Percentiles rank a stretch among this genome's conserved stretches.
These are phyloP conservation scores for Deilephila porcellus DNA, from an alignment of 2,888 invertebrate genomes.

Conservation along the genomic window DNA sequence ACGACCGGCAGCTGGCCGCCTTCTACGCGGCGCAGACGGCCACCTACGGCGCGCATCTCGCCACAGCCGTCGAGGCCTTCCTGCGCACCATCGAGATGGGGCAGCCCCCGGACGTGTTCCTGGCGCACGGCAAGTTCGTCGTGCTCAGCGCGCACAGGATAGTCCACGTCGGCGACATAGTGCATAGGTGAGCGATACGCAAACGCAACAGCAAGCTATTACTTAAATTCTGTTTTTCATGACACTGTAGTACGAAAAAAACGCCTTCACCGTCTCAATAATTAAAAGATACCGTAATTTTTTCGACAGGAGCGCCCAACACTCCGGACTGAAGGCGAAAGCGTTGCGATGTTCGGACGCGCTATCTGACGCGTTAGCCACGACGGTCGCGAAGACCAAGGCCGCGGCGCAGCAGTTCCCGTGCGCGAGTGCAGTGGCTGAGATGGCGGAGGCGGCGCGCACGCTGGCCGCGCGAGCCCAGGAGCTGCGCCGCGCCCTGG, in stretches of 20 bases:
- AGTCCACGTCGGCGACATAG: constrained; percentile 97
- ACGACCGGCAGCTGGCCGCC: constrained; percentile 92
- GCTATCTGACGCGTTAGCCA: constrained; percentile 91
- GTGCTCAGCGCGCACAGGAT: constrained; percentile 96
- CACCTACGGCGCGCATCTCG: constrained; percentile 92
- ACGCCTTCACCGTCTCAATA: not conserved
- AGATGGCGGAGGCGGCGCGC: constrained; percentile 96
- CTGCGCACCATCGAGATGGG: constrained; percentile 95
- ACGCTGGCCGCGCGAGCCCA: constrained; percentile 93
- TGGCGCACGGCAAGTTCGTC: constrained; percentile 97
- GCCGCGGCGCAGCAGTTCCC: constrained; percentile 96
- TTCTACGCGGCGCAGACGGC: constrained; percentile 95
- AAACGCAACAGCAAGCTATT: not conserved
- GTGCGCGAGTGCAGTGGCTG: constrained; percentile 94
- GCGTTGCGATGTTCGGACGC: constrained; percentile 91
- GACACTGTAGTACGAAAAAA: not conserved
- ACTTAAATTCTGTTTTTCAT: not conserved
- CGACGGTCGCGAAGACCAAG: constrained; percentile 94
- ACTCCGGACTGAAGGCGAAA: constrained; percentile 89
- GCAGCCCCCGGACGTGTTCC: constrained; percentile 96
- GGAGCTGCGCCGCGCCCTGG: constrained; percentile 90
- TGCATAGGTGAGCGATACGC: constrained; percentile 83
- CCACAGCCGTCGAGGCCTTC: constrained; percentile 96
- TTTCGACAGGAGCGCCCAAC: constrained; percentile 88
- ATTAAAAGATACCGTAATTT: constrained; percentile 11